Evolutionary conservation across 2,888 invertebrate genomes (phyloP).

Genomic region (Zonitis immaculata): DNA sequence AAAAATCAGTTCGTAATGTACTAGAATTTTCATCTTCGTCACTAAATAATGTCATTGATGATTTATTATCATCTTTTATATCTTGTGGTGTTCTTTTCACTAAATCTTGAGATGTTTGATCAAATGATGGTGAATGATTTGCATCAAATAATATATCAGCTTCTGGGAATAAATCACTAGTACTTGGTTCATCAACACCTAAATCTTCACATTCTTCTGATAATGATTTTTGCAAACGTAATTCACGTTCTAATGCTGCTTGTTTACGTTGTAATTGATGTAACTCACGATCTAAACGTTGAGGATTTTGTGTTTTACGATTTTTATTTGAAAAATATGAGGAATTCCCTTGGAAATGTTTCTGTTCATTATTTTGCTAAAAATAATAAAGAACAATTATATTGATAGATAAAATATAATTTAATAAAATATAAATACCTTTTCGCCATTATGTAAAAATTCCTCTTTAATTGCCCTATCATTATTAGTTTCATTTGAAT

Average conservation of each 20-base stretch:
- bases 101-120: conserved; percentile 53
- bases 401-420: neutral
- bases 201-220: conserved; percentile 76
- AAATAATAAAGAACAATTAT: conserved; percentile 15
- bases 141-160: conserved; percentile 68
- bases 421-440: conserved; percentile 33
- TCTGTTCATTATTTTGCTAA: conserved; percentile 33
- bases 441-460: conserved; percentile 43
- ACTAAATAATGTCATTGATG: conserved; percentile 44
- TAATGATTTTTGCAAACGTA: conserved; percentile 63
- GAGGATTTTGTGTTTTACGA: conserved; percentile 36
- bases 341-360: conserved; percentile 36
- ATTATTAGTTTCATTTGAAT: conserved; percentile 34
- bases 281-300: conserved; percentile 41
- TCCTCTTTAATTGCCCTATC: conserved; percentile 39
- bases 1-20: conserved; percentile 41
- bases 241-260: conserved; percentile 54
- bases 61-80: conserved; percentile 37
- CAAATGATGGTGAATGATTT: conserved; percentile 65
- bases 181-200: conserved; percentile 75
- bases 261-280: conserved; percentile 49
- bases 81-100: conserved; percentile 25
- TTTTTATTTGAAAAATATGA: conserved; percentile 41
- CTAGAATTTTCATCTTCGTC: conserved; percentile 39
- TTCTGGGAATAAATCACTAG: conserved; percentile 73